These are phyloP conservation scores for Tachyglossus aculeatus DNA, from an alignment of 2,797 vertebrate genomes.

Conservation along the genomic window DNA sequence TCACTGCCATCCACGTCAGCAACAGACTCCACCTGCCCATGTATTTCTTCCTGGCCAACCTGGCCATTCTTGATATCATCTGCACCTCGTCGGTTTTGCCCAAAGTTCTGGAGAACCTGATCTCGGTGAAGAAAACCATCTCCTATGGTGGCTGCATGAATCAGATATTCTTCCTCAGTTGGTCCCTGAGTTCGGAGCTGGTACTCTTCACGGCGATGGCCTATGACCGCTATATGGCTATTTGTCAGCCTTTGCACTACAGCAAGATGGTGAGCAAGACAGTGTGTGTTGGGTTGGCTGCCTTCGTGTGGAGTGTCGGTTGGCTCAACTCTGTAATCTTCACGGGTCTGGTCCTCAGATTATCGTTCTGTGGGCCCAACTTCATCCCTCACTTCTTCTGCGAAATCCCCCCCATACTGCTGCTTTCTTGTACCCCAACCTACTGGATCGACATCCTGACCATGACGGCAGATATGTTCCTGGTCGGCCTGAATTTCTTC, in stretches of 20 bases:
- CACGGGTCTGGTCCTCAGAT: background rate
- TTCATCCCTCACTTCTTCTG: background rate
- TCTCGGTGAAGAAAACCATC: background rate
- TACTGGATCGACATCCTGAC: slow-evolving; percentile 44
- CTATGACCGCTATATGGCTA: background rate
- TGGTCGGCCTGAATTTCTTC: slow-evolving; percentile 35
- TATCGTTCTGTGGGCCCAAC: background rate
- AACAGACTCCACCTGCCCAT: slow-evolving; percentile 6
- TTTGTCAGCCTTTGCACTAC: background rate
- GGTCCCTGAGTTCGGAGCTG: background rate
- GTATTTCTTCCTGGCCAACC: slow-evolving; percentile 42
- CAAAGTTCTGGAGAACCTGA: background rate
- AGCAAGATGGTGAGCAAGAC: background rate
- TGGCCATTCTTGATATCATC: background rate
- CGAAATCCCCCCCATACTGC: slow-evolving; percentile 19
- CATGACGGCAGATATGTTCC: slow-evolving; percentile 44
- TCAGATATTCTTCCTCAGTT: background rate
- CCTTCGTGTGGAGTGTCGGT: background rate
- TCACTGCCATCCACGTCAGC: background rate
- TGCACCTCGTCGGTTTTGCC: background rate
- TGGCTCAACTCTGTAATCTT: background rate
- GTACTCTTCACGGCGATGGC: background rate
- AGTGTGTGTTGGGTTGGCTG: background rate
- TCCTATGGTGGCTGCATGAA: background rate
- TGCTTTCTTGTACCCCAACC: slow-evolving; percentile 42